A percentile compares a stretch with the other conserved stretches of the same genome.
Evolutionary conservation across 1,140 invertebrate genomes (phyloP).

Genomic region (Marisa cornuarietis): DNA sequence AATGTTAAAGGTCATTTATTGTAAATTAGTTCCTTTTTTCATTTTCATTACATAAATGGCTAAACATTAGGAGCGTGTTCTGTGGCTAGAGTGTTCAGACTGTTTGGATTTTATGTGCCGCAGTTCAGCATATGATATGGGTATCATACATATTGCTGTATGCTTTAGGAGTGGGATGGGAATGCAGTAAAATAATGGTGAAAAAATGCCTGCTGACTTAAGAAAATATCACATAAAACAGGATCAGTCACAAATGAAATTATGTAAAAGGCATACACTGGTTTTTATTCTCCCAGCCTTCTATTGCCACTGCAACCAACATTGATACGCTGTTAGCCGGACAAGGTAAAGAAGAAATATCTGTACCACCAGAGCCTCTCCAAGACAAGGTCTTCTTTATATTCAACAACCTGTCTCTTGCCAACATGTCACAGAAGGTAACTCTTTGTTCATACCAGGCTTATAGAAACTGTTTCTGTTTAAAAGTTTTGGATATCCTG

Average conservation of each 20-base stretch:
- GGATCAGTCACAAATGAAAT: too few species aligned
- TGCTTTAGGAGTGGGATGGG: too few species aligned
- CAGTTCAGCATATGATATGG: neutral
- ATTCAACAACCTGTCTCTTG: conserved; percentile 97
- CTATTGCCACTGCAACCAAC: conserved; percentile 97
- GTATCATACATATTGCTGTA: neutral
- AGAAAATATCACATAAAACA: too few species aligned
- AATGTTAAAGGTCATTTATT: too few species aligned
- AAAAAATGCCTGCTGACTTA: too few species aligned
- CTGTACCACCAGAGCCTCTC: conserved; percentile 59
- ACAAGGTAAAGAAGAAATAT: conserved; percentile 84
- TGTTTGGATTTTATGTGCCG: neutral
- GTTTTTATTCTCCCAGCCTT: conserved; percentile 70
- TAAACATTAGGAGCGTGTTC: neutral
- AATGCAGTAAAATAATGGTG: too few species aligned
- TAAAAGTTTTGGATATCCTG: too few species aligned
- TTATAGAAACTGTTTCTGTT: too few species aligned
- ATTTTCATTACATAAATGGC: neutral
- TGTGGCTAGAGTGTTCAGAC: neutral
- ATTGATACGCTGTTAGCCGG: conserved; percentile 96
- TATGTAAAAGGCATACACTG: too few species aligned
- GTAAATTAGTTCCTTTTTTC: neutral
- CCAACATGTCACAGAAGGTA: conserved; percentile 91
- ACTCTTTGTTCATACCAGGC: neutral
- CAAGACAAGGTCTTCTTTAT: conserved; percentile 98